phyloP scores from a whole-genome alignment of 2,113 vertebrate genomes.

The Probosciger aterrimus region DNA sequence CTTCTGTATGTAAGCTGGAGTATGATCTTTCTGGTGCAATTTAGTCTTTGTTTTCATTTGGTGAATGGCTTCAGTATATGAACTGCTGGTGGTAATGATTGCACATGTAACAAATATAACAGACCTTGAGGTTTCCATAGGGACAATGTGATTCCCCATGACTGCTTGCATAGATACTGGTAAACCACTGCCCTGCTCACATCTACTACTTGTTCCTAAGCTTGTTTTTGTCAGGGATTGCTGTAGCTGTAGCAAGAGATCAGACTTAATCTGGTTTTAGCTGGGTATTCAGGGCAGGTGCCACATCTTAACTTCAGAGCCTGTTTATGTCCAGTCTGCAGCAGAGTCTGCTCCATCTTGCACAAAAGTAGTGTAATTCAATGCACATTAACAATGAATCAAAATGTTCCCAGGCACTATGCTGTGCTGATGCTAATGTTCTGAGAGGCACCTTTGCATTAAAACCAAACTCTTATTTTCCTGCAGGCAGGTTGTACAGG shows the following conservation, averaged over 20 bases:
- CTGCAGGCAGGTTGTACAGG: neutral
- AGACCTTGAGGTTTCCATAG: neutral
- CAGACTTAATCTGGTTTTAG: neutral
- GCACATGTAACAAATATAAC: neutral
- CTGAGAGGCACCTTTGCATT: neutral
- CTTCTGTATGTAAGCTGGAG: neutral
- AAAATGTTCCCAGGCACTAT: neutral
- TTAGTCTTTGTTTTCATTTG: neutral
- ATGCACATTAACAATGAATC: accelerated
- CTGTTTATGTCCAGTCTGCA: neutral
- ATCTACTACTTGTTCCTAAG: neutral
- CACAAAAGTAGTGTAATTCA: neutral
- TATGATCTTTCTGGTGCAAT: neutral
- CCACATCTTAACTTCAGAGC: neutral
- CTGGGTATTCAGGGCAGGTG: neutral
- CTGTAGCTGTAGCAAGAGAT: neutral
- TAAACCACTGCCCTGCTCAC: neutral
- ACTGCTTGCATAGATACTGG: neutral
- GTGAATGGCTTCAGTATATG: neutral
- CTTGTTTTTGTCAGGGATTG: neutral
- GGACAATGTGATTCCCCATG: neutral
- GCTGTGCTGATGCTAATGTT: neutral
- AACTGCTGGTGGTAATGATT: neutral
- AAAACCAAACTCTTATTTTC: neutral
- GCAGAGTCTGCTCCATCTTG: neutral